A percentile compares a stretch with the other conserved stretches of the same genome.
Conservation (phyloP, 2,113 vertebrate species). For the Oriolus oriolus region DNA sequence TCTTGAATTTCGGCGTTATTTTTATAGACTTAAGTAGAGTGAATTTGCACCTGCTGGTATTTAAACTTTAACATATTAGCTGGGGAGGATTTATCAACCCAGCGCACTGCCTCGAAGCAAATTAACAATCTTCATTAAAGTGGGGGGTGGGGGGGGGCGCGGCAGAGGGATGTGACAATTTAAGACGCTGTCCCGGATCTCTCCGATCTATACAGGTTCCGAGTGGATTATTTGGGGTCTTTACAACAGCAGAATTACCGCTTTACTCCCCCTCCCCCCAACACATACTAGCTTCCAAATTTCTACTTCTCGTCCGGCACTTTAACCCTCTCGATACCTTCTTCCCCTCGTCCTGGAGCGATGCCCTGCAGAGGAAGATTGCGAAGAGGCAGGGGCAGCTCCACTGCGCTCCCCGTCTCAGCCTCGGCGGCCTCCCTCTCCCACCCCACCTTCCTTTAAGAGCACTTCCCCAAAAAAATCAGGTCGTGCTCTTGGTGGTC, state of each 20-base stretch:
- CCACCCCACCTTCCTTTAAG: neutral
- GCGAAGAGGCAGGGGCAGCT: neutral
- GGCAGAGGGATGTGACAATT: neutral
- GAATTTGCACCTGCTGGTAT: conserved; percentile 53
- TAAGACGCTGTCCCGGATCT: neutral
- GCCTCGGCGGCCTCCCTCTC: neutral
- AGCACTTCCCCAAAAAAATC: neutral
- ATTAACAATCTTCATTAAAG: conserved; percentile 31
- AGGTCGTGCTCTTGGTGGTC: neutral
- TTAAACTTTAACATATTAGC: conserved; percentile 44
- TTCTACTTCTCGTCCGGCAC: neutral
- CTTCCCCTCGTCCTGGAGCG: neutral
- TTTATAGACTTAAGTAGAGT: neutral
- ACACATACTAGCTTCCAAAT: neutral
- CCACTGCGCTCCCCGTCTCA: neutral
- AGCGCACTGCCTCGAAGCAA: conserved; percentile 1
- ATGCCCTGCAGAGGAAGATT: neutral
- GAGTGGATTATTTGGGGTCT: neutral
- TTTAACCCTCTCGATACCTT: neutral
- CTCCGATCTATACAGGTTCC: neutral
- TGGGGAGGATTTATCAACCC: conserved; percentile 27
- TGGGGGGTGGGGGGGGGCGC: neutral
- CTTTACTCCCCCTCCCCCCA: neutral
- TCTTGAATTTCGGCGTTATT: conserved; percentile 39
- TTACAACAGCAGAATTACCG: neutral